Evolutionary conservation across 30 jellyfish, hydroid and myxozoan species (phyloP).

Genomic region (Hydra vulgaris): DNA sequence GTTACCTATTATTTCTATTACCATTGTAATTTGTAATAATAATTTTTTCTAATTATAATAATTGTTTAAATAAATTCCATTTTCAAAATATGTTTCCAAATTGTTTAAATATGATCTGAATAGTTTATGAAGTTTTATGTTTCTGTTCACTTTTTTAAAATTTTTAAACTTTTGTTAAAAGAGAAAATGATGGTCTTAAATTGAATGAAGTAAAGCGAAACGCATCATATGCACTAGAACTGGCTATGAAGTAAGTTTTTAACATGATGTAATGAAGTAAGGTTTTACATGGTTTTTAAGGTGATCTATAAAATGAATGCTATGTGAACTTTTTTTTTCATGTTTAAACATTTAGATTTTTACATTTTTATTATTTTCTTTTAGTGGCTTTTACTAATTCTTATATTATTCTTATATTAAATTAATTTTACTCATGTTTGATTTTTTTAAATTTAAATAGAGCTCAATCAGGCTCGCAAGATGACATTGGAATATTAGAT

Average conservation of each 20-base stretch:
- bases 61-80: too few species aligned
- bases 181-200: constrained; percentile 46
- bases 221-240: constrained; percentile 68
- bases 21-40: too few species aligned
- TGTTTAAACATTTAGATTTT: neutral
- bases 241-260: constrained; percentile 56
- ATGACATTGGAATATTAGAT: constrained; percentile 7
- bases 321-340: too few species aligned
- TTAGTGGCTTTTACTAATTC: neutral
- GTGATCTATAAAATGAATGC: too few species aligned
- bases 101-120: too few species aligned
- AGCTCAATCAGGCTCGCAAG: neutral
- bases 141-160: constrained; percentile 15
- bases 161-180: neutral
- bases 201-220: constrained; percentile 44
- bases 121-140: too few species aligned
- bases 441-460: neutral
- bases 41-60: too few species aligned
- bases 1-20: too few species aligned
- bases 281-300: too few species aligned
- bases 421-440: neutral
- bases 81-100: too few species aligned
- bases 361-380: neutral
- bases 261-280: too few species aligned
- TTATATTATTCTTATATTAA: too few species aligned